Evolutionary conservation across 2,797 vertebrate genomes (phyloP).

Genomic region (Harpagifer antarcticus): DNA sequence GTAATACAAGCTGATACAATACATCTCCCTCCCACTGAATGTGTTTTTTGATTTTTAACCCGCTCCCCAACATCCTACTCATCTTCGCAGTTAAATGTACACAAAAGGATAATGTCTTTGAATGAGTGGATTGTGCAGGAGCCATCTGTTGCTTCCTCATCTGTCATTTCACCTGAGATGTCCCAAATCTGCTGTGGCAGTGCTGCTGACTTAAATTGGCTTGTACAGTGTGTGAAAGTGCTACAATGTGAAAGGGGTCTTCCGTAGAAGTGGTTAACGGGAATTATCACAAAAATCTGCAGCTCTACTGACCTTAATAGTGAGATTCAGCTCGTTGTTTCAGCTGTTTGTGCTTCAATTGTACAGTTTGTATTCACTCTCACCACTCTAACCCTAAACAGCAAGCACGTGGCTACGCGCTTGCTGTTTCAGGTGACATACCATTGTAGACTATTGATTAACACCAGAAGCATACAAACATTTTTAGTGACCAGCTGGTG

Average conservation of each 20-base stretch:
- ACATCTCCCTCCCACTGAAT: conserved; percentile 46
- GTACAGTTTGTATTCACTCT: background rate
- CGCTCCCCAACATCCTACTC: conserved; percentile 20
- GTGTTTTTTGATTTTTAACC: conserved; percentile 19
- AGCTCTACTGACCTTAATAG: background rate
- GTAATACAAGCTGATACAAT: conserved; percentile 32
- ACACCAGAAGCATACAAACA: background rate
- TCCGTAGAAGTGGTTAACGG: too few relatives aligned
- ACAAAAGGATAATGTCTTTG: conserved; percentile 51
- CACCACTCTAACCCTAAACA: background rate
- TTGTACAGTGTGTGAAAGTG: too few relatives aligned
- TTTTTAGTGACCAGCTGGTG: background rate
- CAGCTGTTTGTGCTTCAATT: too few relatives aligned
- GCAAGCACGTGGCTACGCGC: too few relatives aligned
- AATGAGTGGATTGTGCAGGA: conserved; percentile 40
- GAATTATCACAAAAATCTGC: too few relatives aligned
- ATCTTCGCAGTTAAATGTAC: conserved; percentile 59
- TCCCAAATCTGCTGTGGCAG: conserved; percentile 19
- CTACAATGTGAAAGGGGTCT: too few relatives aligned
- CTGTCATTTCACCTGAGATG: conserved; percentile 43
- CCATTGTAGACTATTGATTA: background rate
- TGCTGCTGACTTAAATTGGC: too few relatives aligned
- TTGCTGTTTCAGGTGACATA: background rate
- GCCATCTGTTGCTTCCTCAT: conserved; percentile 59
- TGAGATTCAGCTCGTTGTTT: background rate